These are phyloP conservation scores for Taurulus bubalis DNA, from an alignment of 2,113 vertebrate species.

Conservation along the genomic window DNA sequence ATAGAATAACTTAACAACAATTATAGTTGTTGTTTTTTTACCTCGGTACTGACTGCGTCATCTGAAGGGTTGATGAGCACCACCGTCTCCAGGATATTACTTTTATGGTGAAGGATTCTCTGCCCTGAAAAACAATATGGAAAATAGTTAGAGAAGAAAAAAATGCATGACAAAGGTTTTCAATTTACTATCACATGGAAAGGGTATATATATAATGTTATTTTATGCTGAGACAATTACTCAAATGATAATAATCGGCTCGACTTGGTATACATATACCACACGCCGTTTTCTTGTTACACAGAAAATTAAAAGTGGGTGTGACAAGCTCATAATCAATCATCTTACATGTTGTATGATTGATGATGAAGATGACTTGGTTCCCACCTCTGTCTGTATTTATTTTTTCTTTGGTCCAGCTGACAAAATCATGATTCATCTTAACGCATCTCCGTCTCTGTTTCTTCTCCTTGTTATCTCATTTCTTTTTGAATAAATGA, in stretches of 20 bases:
- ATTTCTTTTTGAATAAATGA: background rate
- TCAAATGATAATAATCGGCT: background rate
- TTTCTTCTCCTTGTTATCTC: conserved; percentile 15
- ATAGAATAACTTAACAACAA: background rate
- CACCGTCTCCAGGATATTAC: conserved; percentile 94
- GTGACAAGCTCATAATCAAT: conserved; percentile 38
- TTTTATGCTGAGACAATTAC: background rate
- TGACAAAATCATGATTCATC: conserved; percentile 9
- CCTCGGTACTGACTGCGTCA: conserved; percentile 96
- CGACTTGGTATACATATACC: background rate
- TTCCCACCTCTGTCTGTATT: background rate
- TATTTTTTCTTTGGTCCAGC: background rate
- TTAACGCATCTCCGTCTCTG: conserved; percentile 3
- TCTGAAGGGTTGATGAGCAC: conserved; percentile 98
- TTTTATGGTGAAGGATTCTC: conserved; percentile 98
- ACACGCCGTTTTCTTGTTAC: too few relatives aligned
- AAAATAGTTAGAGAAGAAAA: conserved; percentile 1
- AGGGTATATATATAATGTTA: too few relatives aligned
- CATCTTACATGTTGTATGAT: conserved; percentile 30
- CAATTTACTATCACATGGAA: background rate
- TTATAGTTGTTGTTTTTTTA: conserved; percentile 49
- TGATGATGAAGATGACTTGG: conserved; percentile 47
- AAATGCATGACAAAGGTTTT: background rate
- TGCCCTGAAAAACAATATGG: conserved; percentile 86
- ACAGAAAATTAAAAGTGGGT: conserved; percentile 6